phyloP scores from a whole-genome alignment of 2,888 invertebrate genomes.

The Leptinotarsa juncta region DNA sequence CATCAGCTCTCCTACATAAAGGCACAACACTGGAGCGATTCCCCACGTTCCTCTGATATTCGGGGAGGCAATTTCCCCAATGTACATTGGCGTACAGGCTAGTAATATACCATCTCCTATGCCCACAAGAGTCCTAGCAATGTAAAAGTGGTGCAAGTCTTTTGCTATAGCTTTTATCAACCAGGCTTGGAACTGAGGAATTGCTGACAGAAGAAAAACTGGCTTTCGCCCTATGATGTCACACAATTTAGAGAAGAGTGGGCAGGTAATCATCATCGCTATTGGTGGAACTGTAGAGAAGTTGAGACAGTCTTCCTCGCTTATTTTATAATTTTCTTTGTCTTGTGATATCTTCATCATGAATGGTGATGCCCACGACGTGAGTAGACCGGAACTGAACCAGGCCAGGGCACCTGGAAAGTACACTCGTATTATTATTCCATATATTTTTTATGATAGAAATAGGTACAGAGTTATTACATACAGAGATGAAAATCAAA shows the following conservation, averaged over 20 bases:
- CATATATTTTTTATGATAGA: too few species aligned
- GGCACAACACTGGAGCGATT: slow-evolving; percentile 49
- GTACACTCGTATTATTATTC: neutral
- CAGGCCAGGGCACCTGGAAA: slow-evolving; percentile 32
- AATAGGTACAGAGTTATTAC: too few species aligned
- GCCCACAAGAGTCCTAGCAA: slow-evolving; percentile 53
- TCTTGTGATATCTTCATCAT: slow-evolving; percentile 56
- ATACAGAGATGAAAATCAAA: too few species aligned
- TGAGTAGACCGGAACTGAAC: slow-evolving; percentile 39
- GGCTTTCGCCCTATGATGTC: slow-evolving; percentile 56
- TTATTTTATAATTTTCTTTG: slow-evolving; percentile 53
- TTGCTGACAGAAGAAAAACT: slow-evolving; percentile 50
- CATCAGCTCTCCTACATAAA: slow-evolving; percentile 54
- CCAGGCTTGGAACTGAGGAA: slow-evolving; percentile 54
- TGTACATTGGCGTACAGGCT: slow-evolving; percentile 53
- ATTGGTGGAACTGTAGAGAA: slow-evolving; percentile 58
- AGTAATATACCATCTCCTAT: slow-evolving; percentile 54
- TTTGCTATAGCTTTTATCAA: slow-evolving; percentile 49
- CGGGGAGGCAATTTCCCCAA: slow-evolving; percentile 57
- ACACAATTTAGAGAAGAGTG: slow-evolving; percentile 51
- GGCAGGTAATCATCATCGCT: slow-evolving; percentile 48
- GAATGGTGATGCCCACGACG: slow-evolving; percentile 59
- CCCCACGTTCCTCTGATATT: slow-evolving; percentile 57
- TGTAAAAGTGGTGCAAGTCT: slow-evolving; percentile 55
- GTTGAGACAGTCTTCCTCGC: slow-evolving; percentile 58